Conservation (phyloP, 2,797 vertebrate genomes). For the Bryconaethiops microstoma region DNA sequence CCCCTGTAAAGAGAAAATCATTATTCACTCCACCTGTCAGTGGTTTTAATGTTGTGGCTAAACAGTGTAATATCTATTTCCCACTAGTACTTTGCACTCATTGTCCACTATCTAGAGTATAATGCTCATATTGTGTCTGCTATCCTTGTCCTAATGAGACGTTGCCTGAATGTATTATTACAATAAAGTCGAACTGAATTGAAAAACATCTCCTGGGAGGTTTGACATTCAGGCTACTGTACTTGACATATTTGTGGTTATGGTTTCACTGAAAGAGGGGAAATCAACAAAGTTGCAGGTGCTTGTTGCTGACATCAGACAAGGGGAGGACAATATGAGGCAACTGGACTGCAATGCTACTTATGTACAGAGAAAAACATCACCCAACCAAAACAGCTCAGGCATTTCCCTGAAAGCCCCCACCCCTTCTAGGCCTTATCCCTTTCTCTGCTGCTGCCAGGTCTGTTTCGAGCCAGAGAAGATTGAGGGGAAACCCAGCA, state of each 20-base stretch:
- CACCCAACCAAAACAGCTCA: constrained; percentile 40
- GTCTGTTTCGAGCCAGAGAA: constrained; percentile 38
- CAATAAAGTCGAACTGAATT: no score
- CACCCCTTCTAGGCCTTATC: background rate
- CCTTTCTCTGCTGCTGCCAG: constrained; percentile 18
- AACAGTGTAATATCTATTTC: no score
- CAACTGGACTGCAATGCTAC: constrained; percentile 47
- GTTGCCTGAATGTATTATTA: no score
- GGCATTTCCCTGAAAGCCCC: constrained; percentile 42
- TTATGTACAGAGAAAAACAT: constrained; percentile 49
- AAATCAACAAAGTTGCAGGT: constrained; percentile 46
- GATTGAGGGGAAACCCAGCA: constrained; percentile 36
- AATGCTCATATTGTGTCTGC: no score
- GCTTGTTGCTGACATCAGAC: constrained; percentile 38
- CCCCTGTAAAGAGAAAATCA: no score
- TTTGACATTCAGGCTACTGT: background rate
- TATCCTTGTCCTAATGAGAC: no score
- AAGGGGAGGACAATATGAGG: constrained; percentile 43
- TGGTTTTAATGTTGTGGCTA: no score
- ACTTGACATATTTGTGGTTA: background rate
- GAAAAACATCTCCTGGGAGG: no score
- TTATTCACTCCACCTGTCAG: no score
- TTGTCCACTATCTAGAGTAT: no score
- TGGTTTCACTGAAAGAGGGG: constrained; percentile 7
- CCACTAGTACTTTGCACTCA: no score